Conservation (phyloP, 1,140 invertebrate genomes). For the Procambarus clarkii region DNA sequence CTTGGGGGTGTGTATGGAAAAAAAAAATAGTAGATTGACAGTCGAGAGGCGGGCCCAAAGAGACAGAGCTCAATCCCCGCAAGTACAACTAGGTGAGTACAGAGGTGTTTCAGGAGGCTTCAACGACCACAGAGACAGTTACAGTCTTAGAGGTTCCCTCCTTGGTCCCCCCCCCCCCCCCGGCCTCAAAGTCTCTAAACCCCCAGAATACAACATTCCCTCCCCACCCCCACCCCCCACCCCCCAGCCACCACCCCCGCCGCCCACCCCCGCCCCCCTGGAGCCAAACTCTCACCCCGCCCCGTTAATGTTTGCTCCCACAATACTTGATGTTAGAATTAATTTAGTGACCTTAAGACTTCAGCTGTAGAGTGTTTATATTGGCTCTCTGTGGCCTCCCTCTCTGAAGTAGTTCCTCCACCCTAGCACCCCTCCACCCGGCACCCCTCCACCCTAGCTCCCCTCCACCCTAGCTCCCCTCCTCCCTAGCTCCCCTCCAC, state of each 20-base stretch:
- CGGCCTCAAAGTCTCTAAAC: no score
- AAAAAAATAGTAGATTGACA: no score
- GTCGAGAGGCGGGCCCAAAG: no score
- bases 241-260: background rate
- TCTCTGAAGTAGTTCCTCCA: background rate
- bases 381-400: background rate
- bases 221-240: no score
- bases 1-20: no score
- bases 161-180: no score
- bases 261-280: background rate
- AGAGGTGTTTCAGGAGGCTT: no score
- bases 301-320: background rate
- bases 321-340: constrained; percentile 7
- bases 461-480: background rate
- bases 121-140: no score
- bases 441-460: background rate
- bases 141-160: no score
- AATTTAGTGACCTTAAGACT: constrained; percentile 3
- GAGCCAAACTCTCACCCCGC: background rate
- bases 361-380: background rate
- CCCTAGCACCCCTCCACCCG: background rate
- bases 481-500: background rate
- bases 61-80: no score
- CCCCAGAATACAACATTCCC: no score
- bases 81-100: no score